Evolutionary conservation across 2,113 vertebrate species (phyloP).

Genomic region (Azemiops feae): DNA sequence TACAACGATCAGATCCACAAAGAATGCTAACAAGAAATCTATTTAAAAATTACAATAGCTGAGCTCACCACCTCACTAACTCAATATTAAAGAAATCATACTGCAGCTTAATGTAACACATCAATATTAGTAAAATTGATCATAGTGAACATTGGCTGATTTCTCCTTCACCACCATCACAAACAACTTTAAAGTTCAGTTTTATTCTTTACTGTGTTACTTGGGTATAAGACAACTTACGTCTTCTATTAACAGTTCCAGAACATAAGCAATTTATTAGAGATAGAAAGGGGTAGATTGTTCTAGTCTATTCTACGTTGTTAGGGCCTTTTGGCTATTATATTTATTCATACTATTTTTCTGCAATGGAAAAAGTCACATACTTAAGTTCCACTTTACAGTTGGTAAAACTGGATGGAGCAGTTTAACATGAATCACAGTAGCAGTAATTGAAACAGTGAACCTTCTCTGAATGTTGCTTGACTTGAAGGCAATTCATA

Average conservation of each 20-base stretch:
- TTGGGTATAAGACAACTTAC: neutral
- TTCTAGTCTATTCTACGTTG: neutral
- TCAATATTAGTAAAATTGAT: neutral
- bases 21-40: neutral
- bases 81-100: neutral
- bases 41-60: neutral
- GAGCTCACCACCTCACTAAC: neutral
- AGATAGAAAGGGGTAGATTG: neutral
- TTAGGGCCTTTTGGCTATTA: neutral
- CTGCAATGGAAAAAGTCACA: neutral
- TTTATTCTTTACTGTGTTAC: neutral
- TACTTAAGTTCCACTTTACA: neutral
- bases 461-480: neutral
- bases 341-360: neutral
- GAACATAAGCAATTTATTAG: neutral
- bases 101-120: neutral
- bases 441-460: neutral
- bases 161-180: neutral
- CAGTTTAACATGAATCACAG: neutral
- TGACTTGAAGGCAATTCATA: neutral
- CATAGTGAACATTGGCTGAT: neutral
- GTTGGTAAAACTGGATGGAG: neutral
- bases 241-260: neutral
- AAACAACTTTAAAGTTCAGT: neutral
- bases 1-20: neutral